Percentiles rank a stretch among this genome's conserved stretches.
phyloP scores from a whole-genome alignment of 2,113 vertebrate genomes.

The Caloenas nicobarica region DNA sequence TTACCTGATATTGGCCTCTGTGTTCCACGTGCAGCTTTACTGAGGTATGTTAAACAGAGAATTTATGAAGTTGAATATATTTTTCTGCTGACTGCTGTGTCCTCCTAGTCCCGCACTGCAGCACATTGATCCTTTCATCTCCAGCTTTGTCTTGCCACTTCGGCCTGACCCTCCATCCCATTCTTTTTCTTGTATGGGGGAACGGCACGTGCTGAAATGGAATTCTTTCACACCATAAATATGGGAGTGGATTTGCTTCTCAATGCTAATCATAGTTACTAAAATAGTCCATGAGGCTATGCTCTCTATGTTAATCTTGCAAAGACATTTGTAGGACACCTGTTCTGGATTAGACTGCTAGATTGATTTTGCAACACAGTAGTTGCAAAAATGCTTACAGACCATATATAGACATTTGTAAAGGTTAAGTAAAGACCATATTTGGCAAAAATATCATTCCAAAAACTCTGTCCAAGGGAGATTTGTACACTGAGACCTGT shows the following conservation, averaged over 20 bases:
- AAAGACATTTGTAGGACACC: conserved; percentile 44
- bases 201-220: neutral
- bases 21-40: neutral
- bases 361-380: conserved; percentile 39
- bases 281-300: neutral
- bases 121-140: neutral
- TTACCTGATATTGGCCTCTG: neutral
- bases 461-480: neutral
- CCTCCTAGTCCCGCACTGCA: neutral
- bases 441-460: conserved; percentile 14
- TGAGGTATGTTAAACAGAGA: neutral
- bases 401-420: conserved; percentile 44
- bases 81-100: conserved; percentile 19
- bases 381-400: conserved; percentile 24
- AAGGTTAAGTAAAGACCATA: neutral
- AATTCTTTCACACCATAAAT: neutral
- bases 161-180: neutral
- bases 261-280: conserved; percentile 16
- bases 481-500: neutral
- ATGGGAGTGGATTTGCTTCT: conserved; percentile 22
- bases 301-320: conserved; percentile 22
- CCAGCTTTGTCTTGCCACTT: neutral
- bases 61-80: neutral
- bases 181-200: neutral
- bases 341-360: conserved; percentile 62